phyloP scores from a whole-genome alignment of 2,113 vertebrate species.

The Bungarus multicinctus region DNA sequence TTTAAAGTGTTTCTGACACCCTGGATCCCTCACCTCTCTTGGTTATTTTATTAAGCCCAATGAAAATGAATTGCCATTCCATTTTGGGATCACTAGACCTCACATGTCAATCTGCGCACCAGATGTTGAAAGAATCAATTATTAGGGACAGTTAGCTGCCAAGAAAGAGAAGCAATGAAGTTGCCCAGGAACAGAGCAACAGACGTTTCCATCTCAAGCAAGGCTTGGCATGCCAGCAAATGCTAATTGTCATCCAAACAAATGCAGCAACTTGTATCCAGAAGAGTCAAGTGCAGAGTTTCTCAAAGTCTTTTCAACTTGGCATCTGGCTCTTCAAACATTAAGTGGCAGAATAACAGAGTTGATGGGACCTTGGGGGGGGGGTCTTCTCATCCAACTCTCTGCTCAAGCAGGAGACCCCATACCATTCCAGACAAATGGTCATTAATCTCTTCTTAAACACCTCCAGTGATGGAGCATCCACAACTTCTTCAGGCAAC shows the following conservation, averaged over 20 bases:
- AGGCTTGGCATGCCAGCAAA: not conserved
- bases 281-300: not conserved
- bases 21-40: not conserved
- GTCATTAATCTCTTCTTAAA: too few relatives aligned
- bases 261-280: not conserved
- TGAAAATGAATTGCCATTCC: constrained; percentile 19
- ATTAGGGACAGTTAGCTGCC: constrained; percentile 9
- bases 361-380: too few relatives aligned
- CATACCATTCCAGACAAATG: too few relatives aligned
- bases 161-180: not conserved
- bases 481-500: too few relatives aligned
- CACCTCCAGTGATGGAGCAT: too few relatives aligned
- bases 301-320: not conserved
- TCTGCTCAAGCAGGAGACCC: too few relatives aligned
- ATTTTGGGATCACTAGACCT: constrained; percentile 3
- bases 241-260: not conserved
- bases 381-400: too few relatives aligned
- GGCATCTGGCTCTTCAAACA: not conserved
- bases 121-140: constrained; percentile 36
- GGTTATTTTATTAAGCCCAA: constrained; percentile 13
- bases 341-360: not conserved
- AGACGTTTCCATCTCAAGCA: not conserved
- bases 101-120: constrained; percentile 2
- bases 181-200: not conserved
- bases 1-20: not conserved